Percentiles rank a stretch among this genome's conserved stretches.
Conservation (phyloP, 1,140 invertebrate species). For the Teleopsis dalmanni region DNA sequence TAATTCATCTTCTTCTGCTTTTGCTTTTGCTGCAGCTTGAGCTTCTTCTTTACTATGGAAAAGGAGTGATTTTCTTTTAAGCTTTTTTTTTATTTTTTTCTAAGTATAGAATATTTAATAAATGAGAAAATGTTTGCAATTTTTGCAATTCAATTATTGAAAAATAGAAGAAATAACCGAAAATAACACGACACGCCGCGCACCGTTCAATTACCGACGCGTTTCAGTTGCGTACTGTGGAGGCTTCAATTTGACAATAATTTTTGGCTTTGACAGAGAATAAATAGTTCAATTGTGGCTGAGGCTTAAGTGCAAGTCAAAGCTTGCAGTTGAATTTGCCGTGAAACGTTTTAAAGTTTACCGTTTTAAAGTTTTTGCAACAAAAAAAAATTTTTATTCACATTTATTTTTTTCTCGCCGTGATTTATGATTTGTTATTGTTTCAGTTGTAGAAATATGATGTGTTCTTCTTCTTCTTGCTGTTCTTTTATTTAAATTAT, state of each 20-base stretch:
- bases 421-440: no score
- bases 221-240: not conserved
- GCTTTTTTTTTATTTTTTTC: not conserved
- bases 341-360: not conserved
- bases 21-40: not conserved
- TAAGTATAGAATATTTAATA: not conserved
- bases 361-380: not conserved
- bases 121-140: not conserved
- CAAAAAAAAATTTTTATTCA: not conserved
- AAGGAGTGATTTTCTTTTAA: not conserved
- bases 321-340: not conserved
- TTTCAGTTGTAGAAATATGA: no score
- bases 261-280: no score
- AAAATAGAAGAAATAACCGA: no score
- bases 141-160: not conserved
- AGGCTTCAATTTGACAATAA: not conserved
- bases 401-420: conserved; percentile 1
- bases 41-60: not conserved
- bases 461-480: no score
- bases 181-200: not conserved
- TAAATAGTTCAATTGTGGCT: no score
- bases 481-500: no score
- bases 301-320: no score
- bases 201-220: conserved; percentile 3
- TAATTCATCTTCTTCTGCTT: not conserved